Percentiles rank a stretch among this genome's conserved stretches.
phyloP scores from a whole-genome alignment of 2,113 vertebrate species.

The Leiothrix lutea region DNA sequence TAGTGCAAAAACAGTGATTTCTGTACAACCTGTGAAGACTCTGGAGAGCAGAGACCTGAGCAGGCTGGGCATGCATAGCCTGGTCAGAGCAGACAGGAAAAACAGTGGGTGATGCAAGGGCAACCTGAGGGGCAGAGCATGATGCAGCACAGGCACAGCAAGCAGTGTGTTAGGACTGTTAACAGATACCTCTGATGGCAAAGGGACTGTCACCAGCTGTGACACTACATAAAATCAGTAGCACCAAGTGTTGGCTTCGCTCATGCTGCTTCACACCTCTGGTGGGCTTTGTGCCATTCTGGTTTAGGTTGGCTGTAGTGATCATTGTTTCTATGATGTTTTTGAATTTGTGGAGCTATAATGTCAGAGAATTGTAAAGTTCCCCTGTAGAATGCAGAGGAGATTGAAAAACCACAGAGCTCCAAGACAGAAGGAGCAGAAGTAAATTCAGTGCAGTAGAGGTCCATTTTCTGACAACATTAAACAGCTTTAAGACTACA shows the following conservation, averaged over 20 bases:
- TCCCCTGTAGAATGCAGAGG: background rate
- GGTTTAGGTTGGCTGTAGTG: background rate
- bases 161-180: background rate
- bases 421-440: background rate
- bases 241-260: background rate
- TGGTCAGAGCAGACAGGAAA: background rate
- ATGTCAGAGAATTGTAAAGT: background rate
- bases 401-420: background rate
- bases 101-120: background rate
- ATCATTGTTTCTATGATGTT: background rate
- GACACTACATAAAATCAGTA: background rate
- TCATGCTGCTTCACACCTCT: background rate
- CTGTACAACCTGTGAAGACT: background rate
- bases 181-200: background rate
- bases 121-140: background rate
- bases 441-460: background rate
- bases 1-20: background rate
- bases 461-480: background rate
- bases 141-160: background rate
- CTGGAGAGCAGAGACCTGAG: background rate
- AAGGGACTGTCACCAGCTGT: background rate
- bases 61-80: background rate
- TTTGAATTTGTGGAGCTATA: background rate
- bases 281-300: background rate
- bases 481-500: background rate